A percentile compares a stretch with the other conserved stretches of the same genome.
phyloP scores from a whole-genome alignment of 2,888 invertebrate genomes.

The Scaptomyza tumidula region DNA sequence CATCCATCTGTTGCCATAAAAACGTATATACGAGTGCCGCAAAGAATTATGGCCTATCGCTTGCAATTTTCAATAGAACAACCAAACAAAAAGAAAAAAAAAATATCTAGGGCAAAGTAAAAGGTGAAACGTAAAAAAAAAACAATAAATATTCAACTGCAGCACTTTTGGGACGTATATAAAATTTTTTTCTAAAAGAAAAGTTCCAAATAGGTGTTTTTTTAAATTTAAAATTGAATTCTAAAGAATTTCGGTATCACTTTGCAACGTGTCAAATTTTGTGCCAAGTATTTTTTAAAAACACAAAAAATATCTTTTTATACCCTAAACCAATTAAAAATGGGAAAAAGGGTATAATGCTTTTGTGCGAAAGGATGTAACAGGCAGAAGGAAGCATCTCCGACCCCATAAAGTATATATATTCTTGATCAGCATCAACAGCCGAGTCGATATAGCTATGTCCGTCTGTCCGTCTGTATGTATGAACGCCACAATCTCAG shows the following conservation, averaged over 20 bases:
- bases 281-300: too few relatives aligned
- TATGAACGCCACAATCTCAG: too few relatives aligned
- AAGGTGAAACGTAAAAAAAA: neutral
- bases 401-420: too few relatives aligned
- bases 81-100: too few relatives aligned
- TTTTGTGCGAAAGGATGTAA: too few relatives aligned
- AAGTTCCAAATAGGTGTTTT: neutral
- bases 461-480: too few relatives aligned
- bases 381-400: too few relatives aligned
- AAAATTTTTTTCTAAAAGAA: neutral
- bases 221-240: neutral
- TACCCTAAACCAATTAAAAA: too few relatives aligned
- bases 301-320: too few relatives aligned
- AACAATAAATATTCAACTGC: neutral
- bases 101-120: constrained; percentile 13
- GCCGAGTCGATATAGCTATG: too few relatives aligned
- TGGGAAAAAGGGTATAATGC: too few relatives aligned
- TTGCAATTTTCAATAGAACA: constrained; percentile 43
- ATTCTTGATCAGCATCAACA: too few relatives aligned
- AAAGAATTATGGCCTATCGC: constrained; percentile 54
- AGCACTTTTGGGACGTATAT: neutral
- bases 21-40: constrained; percentile 41
- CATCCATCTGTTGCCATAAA: constrained; percentile 33
- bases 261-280: neutral
- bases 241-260: neutral